phyloP scores from a whole-genome alignment of 2,888 invertebrate species.

The Hydroisotoma schaefferi region DNA sequence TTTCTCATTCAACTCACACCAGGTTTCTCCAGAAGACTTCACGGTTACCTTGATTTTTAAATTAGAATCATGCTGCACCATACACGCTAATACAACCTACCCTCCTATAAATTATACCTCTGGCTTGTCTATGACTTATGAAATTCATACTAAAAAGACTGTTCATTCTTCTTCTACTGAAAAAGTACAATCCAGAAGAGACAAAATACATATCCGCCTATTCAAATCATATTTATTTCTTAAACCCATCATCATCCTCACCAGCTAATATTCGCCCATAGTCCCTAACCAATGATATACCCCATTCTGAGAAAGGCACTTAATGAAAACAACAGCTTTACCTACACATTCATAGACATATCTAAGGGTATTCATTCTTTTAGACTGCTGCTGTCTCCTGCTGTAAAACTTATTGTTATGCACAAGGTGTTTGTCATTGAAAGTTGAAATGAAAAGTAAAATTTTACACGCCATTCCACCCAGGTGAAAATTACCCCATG shows the following conservation, averaged over 20 bases:
- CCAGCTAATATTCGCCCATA: no score
- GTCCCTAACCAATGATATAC: no score
- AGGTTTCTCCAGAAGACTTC: conserved; percentile 1
- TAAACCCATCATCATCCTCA: conserved; percentile 5
- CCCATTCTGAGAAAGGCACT: not conserved
- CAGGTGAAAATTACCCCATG: conserved; percentile 4
- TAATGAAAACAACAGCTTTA: not conserved
- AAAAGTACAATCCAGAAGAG: no score
- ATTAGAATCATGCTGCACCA: not conserved
- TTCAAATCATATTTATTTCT: not conserved
- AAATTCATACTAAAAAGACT: no score
- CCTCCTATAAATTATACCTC: no score
- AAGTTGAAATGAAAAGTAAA: not conserved
- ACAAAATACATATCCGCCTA: conserved; percentile 1
- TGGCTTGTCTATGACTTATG: no score
- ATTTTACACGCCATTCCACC: conserved; percentile 6
- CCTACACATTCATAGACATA: not conserved
- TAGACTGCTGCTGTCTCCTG: conserved; percentile 1
- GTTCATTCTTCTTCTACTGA: no score
- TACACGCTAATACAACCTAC: no score
- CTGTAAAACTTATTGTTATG: conserved; percentile 10
- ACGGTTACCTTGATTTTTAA: not conserved
- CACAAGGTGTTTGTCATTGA: conserved; percentile 11
- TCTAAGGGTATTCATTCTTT: no score
- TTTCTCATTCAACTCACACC: conserved; percentile 10